Evolutionary conservation across 2,888 invertebrate genomes (phyloP), one percentile per base, ranked within the genome.

Genomic region (Gasteruption jaculator): DNA sequence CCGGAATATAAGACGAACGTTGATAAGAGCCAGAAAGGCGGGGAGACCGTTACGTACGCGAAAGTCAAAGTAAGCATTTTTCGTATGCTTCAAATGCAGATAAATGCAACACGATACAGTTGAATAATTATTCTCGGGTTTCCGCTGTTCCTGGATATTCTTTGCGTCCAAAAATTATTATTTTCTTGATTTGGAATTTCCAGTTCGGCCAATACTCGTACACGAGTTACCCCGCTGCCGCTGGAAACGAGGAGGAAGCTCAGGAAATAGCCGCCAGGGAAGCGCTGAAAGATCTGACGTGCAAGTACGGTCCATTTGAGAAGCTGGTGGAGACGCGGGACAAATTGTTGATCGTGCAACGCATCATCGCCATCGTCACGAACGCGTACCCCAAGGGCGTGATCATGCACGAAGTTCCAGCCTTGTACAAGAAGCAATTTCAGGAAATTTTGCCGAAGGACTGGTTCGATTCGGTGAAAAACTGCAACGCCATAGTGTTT

Each of bases 401-500:
- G 2, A 77, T 77, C 66, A 70, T 68, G 24, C 67, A 71, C 18
- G 71, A 75, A 42, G 52, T 80, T 19, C 72, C 73, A 8, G 59
- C 65, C 2, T 72, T 72, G 46, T 80, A 78, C 56, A 77, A 77
- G 41, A 74, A 79, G 45, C 76, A 76, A 45, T 85, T 79, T 56
- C 71, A 75, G 2, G 85, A 86, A 63, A 76, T 77, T 38, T 69
- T 89, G 34, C 88, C 89, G 0, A 72, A 71, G 8, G 78, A 85
- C 62, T 86, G 89, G 85, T 72, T 81, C 57, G 74, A 78, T 38
- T 63, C 83, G 33, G 70, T 82, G 16, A 77, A 81, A 55, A 73
- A 74, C 43, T 77, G 78, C 57, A 74, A 78, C 1, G 72, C 70
- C 32, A 76, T 83, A 43, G 69, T 71, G 31, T 74, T 76, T 43